Evolutionary conservation across 2,888 invertebrate genomes (phyloP).

Genomic region (Adineta ricciae): DNA sequence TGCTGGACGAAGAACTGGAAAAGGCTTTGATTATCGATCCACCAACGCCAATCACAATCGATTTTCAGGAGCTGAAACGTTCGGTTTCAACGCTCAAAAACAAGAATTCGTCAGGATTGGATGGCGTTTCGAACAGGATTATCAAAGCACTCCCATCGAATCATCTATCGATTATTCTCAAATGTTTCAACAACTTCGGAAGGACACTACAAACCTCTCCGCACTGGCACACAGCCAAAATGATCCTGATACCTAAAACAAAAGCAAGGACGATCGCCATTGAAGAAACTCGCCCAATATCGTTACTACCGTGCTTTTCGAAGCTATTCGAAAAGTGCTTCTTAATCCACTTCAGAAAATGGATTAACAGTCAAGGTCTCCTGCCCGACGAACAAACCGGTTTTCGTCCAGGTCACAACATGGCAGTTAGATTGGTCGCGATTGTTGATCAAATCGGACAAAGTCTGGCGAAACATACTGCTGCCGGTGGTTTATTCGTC

Average conservation of each 20-base stretch:
- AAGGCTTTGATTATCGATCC: background rate
- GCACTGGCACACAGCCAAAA: background rate
- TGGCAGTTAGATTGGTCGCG: background rate
- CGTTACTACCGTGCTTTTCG: background rate
- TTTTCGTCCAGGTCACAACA: background rate
- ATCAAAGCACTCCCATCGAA: background rate
- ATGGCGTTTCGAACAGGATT: background rate
- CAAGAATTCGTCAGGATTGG: background rate
- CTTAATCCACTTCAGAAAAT: background rate
- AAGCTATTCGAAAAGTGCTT: background rate
- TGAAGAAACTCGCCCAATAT: background rate
- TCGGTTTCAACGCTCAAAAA: background rate
- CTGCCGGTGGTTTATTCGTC: background rate
- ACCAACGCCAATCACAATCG: background rate
- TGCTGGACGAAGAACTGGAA: background rate
- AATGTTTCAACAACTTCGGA: background rate
- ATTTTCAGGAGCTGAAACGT: background rate
- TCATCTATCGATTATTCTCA: background rate
- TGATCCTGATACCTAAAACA: background rate
- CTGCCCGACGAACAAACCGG: background rate
- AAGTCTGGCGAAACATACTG: background rate
- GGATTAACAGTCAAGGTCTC: background rate
- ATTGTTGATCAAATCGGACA: background rate
- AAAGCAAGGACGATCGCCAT: background rate
- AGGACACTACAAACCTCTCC: background rate